Evolutionary conservation across 2,113 vertebrate genomes (phyloP), one percentile per base, ranked within the genome.

Genomic region (Rana temporaria): DNA sequence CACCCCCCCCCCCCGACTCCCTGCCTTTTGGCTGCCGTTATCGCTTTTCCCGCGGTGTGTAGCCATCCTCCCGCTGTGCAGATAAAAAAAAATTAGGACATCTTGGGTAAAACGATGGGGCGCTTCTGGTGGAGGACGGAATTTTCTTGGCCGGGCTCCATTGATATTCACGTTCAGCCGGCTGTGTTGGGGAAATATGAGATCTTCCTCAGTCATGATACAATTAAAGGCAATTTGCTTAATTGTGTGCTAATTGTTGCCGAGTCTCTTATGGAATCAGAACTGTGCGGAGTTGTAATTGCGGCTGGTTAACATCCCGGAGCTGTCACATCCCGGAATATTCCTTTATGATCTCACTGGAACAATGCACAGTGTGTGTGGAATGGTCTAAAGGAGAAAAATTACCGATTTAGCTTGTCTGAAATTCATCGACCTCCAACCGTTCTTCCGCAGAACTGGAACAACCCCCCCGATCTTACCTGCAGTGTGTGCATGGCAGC

Each of bases 221-320:
- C 91, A 90, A 91, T 92, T 92, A 91, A 85, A 88, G 89, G 90
- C 89, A 90, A 88, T 88, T 92, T 90, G 86, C 86, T 88, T 92
- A 90, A 89, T 88, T 85, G 84, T 91, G 86, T 87, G 79, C 85
- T 89, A 88, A 93, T 93, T 88, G 86, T 89, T 87, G 88, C 87
- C 88, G 89, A 87, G 87, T 89, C 88, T 89, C 86, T 89, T 87
- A 91, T 85, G 90, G 42, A 89, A 90, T 88, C 85, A 89, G 89
- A 86, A 87, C 84, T 86, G 85, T 86, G 85, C 85, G 89, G 81
- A 89, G 87, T 60, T 88, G 87, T 82, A 90, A 84, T 81, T 65
- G 84, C 87, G 87, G 82, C 87, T 86, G 82, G 90, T 86, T 90
- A 82, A 87, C 87, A 86, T 88, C 87, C 84, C 80, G 84, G 88